Base-by-base conservation (phyloP, 2,797 vertebrate species). In the Phataginus tetradactyla region DNA sequence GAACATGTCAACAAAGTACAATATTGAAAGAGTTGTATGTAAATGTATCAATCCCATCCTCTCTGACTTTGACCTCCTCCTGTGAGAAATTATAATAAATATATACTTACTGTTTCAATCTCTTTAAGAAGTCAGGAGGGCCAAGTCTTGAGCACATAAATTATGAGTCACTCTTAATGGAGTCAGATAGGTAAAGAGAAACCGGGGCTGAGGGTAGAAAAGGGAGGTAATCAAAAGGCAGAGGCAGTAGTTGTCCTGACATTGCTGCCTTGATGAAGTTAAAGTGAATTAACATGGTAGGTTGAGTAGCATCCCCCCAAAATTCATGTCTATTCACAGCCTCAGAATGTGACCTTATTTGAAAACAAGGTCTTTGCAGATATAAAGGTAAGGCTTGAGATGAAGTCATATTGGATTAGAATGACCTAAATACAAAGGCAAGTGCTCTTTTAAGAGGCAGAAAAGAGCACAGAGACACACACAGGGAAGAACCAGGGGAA, bases 101-200 rank as follows among this genome's bases (percentile, higher is more conserved):
- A 34, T 2, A 5, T 51, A 37, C 49, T 88, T 57, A 53, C 27
- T 25, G 79, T 75, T 68, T 49, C 25, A 23, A 49, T 57, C 11
- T 57, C 85, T 93, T 86, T 34, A 72, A 79, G 63, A 68, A 89
- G 20, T 5, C 55, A 77, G 74, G 63, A 71, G 42, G 45, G 34
- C 32, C 7, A 15, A 51, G 20, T 37, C 63, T 51, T 72, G 34
- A n/a, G 2, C 39, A n/a, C 63, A 75, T 27, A 81, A 12, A 83
- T 25, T 64, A 64, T 49, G 27, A 86, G 53, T 80, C 39, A 14
- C 34, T 91, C 61, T 34, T 86, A 27, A 64, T 10, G 59, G 63
- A 51, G 86, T 91, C 64, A 59, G 68, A 49, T 25, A 93, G 66
- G 79, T 63, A 59, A 51, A 61, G 64, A 91, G 66, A 51, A 81